Base-by-base conservation (phyloP, 2,888 invertebrate genomes). In the Onchidella celtica region DNA sequence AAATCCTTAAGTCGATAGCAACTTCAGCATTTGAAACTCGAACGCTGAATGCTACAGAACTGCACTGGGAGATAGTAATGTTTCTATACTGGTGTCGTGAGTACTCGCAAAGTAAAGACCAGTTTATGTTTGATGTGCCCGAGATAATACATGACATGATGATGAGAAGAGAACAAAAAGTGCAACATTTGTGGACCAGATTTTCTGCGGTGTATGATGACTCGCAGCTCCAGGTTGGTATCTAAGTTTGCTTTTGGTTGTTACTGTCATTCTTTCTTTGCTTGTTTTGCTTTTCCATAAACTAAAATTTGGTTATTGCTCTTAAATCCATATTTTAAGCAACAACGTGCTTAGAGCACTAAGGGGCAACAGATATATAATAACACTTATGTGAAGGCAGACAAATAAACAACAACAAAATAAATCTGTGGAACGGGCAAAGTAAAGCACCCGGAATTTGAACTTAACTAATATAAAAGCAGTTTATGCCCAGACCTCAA, bases 41-140 rank as follows among this genome's bases (percentile, higher is more conserved):
- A 6, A 79, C 34, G 0, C 34, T 79, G 2, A 70, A 76, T 36
- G 1, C 21, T 24, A 73, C 73, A 17, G 47, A 21, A 4, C 38
- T 81, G 40, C 55, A 72, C 17, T 11, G 59, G 4, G 61, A 65
- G 2, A 83, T 66, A 63, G 78, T 80, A 1, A 70, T 68, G 47
- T 81, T 78, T 36, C 65, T 83, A 0, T 55, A 61, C 3, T 17
- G 59, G 21, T 81, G 80, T 24, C 59, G 83, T 17, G 63, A 78
- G 63, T 83, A 68, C 36, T 36, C 76, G 21, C 83, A 84, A 55
- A 81, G 83, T 38, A 86, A 85, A 81, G 86, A 87, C 66, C 80
- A 83, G 59, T 87, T 89, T 76, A 83, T 87, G 59, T 82, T 85
- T 61, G 87, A 87, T 27, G 77, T 83, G 3, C 75, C 87, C 1